phyloP scores from a whole-genome alignment of 2,888 invertebrate genomes.

The Drosophila seclusa region DNA sequence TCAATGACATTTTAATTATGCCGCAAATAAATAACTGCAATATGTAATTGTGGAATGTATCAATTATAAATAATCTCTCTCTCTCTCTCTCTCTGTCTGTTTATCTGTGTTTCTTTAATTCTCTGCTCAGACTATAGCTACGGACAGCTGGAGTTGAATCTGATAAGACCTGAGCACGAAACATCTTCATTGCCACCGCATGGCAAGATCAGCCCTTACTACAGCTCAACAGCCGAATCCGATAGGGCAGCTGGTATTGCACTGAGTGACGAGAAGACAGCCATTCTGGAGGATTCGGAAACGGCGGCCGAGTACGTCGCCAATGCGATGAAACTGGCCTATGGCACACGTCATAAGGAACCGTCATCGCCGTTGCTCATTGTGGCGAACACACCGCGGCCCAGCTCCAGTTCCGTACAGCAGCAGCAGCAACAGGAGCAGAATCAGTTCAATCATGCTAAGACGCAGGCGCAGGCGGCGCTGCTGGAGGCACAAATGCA shows the following conservation, averaged over 20 bases:
- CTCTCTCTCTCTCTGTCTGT: neutral
- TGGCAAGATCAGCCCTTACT: constrained; percentile 47
- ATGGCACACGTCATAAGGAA: constrained; percentile 74
- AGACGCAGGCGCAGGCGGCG: constrained; percentile 55
- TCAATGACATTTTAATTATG: neutral
- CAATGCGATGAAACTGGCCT: constrained; percentile 83
- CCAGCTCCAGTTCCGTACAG: constrained; percentile 18
- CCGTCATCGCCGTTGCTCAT: constrained; percentile 36
- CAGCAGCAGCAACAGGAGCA: constrained; percentile 41
- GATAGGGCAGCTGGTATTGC: constrained; percentile 21
- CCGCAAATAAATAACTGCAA: neutral
- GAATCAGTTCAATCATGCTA: constrained; percentile 41
- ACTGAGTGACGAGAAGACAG: constrained; percentile 37
- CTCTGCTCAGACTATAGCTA: constrained; percentile 67
- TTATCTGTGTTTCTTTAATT: neutral
- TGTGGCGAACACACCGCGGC: constrained; percentile 40
- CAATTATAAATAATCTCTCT: neutral
- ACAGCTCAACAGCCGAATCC: constrained; percentile 52
- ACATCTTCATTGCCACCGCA: constrained; percentile 47
- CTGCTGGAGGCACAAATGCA: constrained; percentile 67
- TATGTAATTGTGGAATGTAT: neutral
- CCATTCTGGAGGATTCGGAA: constrained; percentile 76
- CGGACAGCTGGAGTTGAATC: constrained; percentile 81
- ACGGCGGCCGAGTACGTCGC: constrained; percentile 84
- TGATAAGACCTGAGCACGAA: constrained; percentile 79